phyloP scores from a whole-genome alignment of 2,113 vertebrate species.

The Callipepla squamata region DNA sequence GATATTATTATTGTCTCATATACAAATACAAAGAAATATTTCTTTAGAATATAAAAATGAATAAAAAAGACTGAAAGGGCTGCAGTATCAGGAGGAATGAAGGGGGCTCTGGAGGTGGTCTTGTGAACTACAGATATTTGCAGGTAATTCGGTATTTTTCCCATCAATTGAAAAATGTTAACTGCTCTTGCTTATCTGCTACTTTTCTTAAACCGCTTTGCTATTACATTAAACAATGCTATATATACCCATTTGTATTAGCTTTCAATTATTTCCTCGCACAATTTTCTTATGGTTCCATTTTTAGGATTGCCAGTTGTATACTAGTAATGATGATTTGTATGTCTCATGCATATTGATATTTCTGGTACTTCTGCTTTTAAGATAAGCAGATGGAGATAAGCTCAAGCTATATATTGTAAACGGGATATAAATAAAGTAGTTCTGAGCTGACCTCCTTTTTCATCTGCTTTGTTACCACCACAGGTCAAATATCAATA shows the following conservation, averaged over 20 bases:
- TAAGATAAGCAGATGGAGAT: background rate
- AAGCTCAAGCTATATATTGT: background rate
- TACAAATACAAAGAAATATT: no score
- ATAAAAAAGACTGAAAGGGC: background rate
- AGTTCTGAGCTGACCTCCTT: background rate
- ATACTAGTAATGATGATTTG: background rate
- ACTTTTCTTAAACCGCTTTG: background rate
- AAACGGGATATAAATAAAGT: background rate
- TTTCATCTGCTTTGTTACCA: background rate
- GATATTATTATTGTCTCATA: no score
- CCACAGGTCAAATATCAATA: background rate
- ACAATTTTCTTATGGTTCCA: background rate
- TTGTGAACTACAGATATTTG: background rate
- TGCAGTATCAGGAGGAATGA: background rate
- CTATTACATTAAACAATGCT: background rate
- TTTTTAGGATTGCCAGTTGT: constrained; percentile 25
- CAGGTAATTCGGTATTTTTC: background rate
- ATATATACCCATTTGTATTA: background rate
- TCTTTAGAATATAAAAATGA: background rate
- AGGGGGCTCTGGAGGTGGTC: background rate
- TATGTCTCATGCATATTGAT: background rate
- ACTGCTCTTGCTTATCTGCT: background rate
- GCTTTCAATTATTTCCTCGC: background rate
- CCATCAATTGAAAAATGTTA: background rate
- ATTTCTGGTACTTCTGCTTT: constrained; percentile 2